Evolutionary conservation across 2,888 invertebrate genomes (phyloP).

Genomic region (Taphrorychus bicolor): DNA sequence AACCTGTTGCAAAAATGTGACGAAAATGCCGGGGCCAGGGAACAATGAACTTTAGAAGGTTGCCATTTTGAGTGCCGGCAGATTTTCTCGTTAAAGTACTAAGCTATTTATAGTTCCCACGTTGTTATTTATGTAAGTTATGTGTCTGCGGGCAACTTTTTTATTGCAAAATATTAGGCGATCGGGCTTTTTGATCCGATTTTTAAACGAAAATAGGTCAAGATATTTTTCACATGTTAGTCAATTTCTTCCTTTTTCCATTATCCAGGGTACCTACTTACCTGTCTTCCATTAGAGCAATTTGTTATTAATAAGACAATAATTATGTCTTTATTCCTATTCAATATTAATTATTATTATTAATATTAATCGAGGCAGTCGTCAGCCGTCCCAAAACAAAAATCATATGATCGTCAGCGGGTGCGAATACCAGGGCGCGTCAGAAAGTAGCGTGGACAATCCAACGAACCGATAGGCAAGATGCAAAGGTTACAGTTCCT

Average conservation of each 20-base stretch:
- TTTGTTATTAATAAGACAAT: too few relatives aligned
- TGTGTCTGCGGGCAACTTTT: background rate
- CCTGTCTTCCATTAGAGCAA: background rate
- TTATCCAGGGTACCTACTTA: background rate
- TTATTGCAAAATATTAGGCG: background rate
- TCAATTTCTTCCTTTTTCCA: background rate
- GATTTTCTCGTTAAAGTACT: slow-evolving; percentile 32
- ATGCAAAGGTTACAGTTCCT: background rate
- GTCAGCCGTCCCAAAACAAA: slow-evolving; percentile 7
- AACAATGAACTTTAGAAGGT: slow-evolving; percentile 41
- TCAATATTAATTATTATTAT: too few relatives aligned
- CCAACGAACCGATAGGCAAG: background rate
- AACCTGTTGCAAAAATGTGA: slow-evolving; percentile 37
- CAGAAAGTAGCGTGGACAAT: background rate
- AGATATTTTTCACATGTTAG: background rate
- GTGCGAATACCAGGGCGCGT: background rate
- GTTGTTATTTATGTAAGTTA: slow-evolving; percentile 29
- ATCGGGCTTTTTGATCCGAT: background rate
- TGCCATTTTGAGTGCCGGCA: slow-evolving; percentile 40
- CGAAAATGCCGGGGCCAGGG: slow-evolving; percentile 28
- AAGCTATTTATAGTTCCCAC: slow-evolving; percentile 31
- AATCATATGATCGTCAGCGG: slow-evolving; percentile 18
- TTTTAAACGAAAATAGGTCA: slow-evolving; percentile 6
- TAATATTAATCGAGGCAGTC: background rate
- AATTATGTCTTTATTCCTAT: too few relatives aligned